Evolutionary conservation across 2,113 vertebrate genomes (phyloP), one percentile per base, ranked within the genome.

Genomic region (Chlorocebus sabaeus): DNA sequence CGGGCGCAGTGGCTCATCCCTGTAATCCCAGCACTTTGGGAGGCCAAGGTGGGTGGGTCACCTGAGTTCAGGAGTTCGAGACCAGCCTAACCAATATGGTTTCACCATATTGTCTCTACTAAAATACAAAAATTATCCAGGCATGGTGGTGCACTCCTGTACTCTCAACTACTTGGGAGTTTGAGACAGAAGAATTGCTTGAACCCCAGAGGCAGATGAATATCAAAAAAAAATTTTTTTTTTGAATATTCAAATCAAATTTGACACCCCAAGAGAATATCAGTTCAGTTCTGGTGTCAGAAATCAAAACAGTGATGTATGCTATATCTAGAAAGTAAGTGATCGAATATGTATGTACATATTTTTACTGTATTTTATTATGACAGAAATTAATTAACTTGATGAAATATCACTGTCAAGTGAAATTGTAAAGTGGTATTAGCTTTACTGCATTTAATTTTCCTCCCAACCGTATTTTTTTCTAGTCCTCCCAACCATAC

Each of bases 381-480:
- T 97, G 91, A 89, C 96, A 94, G 88, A 97, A 95, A 96, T 96
- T 96, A 82, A 96, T 92, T 93, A 97, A 93, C 76, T 96, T 97
- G 72, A 93, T 94, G 81, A 95, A 97, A 95, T 95, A 88, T 85
- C 93, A 95, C 40, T 93, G 55, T 96, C 78, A 76, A 89, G 23
- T 92, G 70, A 97, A 97, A 93, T 57, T 73, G 22, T 68, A 88
- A 94, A 95, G 30, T 64, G 61, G 27, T 92, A 92, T 85, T 96
- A 93, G 70, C 67, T 92, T 96, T 85, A 22, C 45, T 95, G 52
- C n/a, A 76, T 90, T 64, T n/a, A 72, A 76, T 43, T 38, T 93
- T 93, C 20, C 40, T 93, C 30, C 48, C 76, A 94, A 68, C n/a
- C 43, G 81, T 50, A 73, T 32, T 73, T 68, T 68, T 88, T 67